Percentiles rank a stretch among this genome's conserved stretches.
These are phyloP conservation scores for Drosophila sechellia DNA, from an alignment of 1,140 invertebrate genomes.

Conservation along the genomic window DNA sequence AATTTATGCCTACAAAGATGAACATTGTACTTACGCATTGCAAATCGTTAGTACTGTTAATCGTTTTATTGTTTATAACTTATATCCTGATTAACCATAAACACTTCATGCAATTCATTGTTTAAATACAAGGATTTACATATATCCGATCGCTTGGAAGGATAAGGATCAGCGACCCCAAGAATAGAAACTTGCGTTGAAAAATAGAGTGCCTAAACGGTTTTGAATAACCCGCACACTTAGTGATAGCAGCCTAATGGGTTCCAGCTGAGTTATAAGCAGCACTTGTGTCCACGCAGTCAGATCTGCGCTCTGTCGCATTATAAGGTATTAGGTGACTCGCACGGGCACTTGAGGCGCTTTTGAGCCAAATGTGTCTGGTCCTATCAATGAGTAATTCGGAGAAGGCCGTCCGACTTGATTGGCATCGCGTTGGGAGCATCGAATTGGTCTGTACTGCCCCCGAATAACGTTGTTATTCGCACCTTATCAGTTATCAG, in stretches of 20 bases:
- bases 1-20: too few relatives aligned
- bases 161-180: too few relatives aligned
- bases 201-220: not conserved
- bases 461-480: not conserved
- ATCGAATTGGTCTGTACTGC: not conserved
- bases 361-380: not conserved
- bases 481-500: not conserved
- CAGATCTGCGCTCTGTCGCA: too few relatives aligned
- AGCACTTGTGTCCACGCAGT: not conserved
- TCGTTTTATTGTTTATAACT: too few relatives aligned
- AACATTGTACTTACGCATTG: too few relatives aligned
- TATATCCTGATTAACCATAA: too few relatives aligned
- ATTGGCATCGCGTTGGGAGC: slow-evolving; percentile 4
- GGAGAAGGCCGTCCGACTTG: slow-evolving; percentile 4
- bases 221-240: not conserved
- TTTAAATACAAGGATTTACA: too few relatives aligned
- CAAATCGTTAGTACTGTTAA: too few relatives aligned
- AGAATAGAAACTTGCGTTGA: too few relatives aligned
- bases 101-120: too few relatives aligned
- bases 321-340: slow-evolving; percentile 24
- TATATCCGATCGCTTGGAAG: too few relatives aligned
- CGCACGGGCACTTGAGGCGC: not conserved
- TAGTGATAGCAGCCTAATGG: not conserved
- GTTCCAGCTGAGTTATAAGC: not conserved
- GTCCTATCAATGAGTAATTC: slow-evolving; percentile 11